Percentiles rank a stretch among this genome's conserved stretches.
Evolutionary conservation across 2,888 invertebrate genomes (phyloP).

Genomic region (Athalia rosae): DNA sequence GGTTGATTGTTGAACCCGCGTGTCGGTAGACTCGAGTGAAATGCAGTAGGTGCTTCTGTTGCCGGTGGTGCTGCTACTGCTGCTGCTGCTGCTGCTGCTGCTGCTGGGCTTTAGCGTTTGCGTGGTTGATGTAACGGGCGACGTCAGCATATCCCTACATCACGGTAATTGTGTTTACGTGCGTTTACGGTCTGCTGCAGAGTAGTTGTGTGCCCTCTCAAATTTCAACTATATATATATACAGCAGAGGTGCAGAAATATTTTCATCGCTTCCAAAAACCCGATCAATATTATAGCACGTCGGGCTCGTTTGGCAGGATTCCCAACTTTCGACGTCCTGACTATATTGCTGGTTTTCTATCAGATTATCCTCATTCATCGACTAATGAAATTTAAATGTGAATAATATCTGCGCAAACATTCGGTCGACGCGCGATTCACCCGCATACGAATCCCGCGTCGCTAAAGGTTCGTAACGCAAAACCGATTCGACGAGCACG

Average conservation of each 20-base stretch:
- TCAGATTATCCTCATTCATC: constrained; percentile 30
- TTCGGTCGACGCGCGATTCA: not conserved
- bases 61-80: no score
- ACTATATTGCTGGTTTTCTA: not conserved
- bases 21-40: constrained; percentile 3
- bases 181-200: constrained; percentile 34
- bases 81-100: no score
- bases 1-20: constrained; percentile 23
- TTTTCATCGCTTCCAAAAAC: not conserved
- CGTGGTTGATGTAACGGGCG: constrained; percentile 35
- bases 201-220: constrained; percentile 26
- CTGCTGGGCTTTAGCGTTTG: not conserved
- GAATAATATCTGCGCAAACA: constrained; percentile 12
- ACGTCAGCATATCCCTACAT: constrained; percentile 41
- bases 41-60: no score
- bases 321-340: constrained; percentile 37
- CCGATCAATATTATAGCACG: not conserved
- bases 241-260: constrained; percentile 10
- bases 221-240: constrained; percentile 16
- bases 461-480: not conserved
- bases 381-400: constrained; percentile 23
- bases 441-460: no score
- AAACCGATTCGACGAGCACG: not conserved
- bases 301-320: constrained; percentile 30
- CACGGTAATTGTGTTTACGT: constrained; percentile 39